Evolutionary conservation across 2,797 vertebrate species (phyloP), one percentile per base, ranked within the genome.

Genomic region (Leptatherina wallacei): DNA sequence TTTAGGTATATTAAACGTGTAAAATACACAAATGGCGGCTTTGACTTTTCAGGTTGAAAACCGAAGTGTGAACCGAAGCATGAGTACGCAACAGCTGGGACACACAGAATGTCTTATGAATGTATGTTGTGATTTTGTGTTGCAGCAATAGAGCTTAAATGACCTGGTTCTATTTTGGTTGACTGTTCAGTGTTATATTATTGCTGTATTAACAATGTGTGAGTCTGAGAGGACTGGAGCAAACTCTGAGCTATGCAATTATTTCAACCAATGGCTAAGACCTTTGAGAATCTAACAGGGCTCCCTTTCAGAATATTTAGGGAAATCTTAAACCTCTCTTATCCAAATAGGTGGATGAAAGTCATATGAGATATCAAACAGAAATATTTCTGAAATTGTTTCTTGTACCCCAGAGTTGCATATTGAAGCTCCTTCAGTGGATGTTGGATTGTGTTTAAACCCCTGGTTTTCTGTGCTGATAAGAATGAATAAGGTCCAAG

Each of bases 221-320:
- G 47, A 59, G 72, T 73, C 86, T 88, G 77, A 81, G 81, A 72
- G 81, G 64, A 73, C 71, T 58, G 55, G 30, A 61, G 76, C 72
- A 63, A 10, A 67, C 80, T 85, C 82, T 85, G 81, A 75, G 75
- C 70, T 91, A 88, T 91, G 88, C 90, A 90, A 85, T 88, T 75
- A 64, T 81, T 77, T 86, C 65, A 79, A 58, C 66, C 60, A 80
- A 77, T 74, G 79, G 77, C 81, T 80, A 73, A 82, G 78, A 79
- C 33, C 68, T 81, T 66, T 44, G 33, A 66, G 49, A 57, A 69
- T 8, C 44, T 47, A 13, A 47, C 2, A 42, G 27, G 13, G 63
- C 55, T 61, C 59, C 20, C 55, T 40, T 66, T 80, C 42, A 61
- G 33, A 58, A 56, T 55, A 61, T 57, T 60, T 61, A 10, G 64